A percentile compares a stretch with the other conserved stretches of the same genome.
These are phyloP conservation scores for Globodera ellingtonae DNA, from an alignment of 1,140 invertebrate species.

Conservation along the genomic window DNA sequence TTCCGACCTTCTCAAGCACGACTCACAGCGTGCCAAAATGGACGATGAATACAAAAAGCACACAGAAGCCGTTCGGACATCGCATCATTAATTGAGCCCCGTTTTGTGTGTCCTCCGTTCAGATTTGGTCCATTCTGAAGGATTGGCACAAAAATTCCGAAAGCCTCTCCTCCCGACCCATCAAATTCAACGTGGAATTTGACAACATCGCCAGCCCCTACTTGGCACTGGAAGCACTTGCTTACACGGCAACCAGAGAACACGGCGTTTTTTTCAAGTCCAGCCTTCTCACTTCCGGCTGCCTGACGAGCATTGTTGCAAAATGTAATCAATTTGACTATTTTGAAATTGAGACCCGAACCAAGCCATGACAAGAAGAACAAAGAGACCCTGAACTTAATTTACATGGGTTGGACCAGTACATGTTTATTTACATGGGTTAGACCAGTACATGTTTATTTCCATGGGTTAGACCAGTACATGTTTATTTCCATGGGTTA, in stretches of 20 bases:
- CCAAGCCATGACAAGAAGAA: not conserved
- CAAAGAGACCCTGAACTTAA: too few relatives aligned
- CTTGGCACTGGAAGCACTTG: constrained; percentile 46
- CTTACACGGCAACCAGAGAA: constrained; percentile 43
- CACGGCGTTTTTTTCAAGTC: constrained; percentile 33
- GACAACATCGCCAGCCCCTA: constrained; percentile 30
- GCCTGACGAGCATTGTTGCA: constrained; percentile 43
- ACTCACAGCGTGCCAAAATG: constrained; percentile 7
- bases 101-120: not conserved
- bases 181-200: constrained; percentile 44
- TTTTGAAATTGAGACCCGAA: constrained; percentile 13
- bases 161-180: constrained; percentile 3
- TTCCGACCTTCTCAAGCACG: constrained; percentile 37
- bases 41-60: constrained; percentile 34
- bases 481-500: too few relatives aligned
- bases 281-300: constrained; percentile 42
- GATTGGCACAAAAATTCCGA: constrained; percentile 39
- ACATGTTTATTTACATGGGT: too few relatives aligned
- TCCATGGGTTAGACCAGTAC: not conserved
- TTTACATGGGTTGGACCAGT: not conserved
- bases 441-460: not conserved
- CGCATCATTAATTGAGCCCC: not conserved
- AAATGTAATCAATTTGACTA: constrained; percentile 37
- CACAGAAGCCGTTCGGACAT: not conserved
- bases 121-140: constrained; percentile 46